phyloP scores from a whole-genome alignment of 2,797 vertebrate genomes.

The Arctocebus calabarensis region DNA sequence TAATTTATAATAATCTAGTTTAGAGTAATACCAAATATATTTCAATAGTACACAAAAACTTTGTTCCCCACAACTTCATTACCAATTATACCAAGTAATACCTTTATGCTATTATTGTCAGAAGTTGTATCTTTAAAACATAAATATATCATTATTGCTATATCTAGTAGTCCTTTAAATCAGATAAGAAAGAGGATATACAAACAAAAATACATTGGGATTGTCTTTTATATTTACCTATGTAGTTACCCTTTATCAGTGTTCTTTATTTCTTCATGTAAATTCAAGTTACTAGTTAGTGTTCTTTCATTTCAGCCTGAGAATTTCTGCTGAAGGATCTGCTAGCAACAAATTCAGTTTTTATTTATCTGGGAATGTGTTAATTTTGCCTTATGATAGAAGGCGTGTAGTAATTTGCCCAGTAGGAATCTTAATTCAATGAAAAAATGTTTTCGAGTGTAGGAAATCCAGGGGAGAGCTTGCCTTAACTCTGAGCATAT shows the following conservation, averaged over 20 bases:
- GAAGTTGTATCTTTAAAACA: conserved; percentile 11
- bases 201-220: neutral
- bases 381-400: conserved; percentile 19
- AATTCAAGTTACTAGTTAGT: neutral
- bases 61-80: neutral
- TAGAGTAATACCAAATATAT: neutral
- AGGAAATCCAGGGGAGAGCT: neutral
- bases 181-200: neutral
- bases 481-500: neutral
- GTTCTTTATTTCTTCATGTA: neutral
- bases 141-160: neutral
- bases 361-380: conserved; percentile 6
- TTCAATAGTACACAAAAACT: neutral
- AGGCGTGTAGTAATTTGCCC: neutral
- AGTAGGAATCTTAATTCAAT: neutral
- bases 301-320: neutral
- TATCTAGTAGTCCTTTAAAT: neutral
- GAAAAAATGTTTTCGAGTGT: neutral
- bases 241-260: neutral
- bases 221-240: neutral
- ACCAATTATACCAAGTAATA: no score
- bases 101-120: neutral
- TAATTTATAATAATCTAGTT: neutral
- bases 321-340: neutral
- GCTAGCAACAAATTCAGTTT: neutral